Evolutionary conservation across 2,797 vertebrate genomes (phyloP), one percentile per base, ranked within the genome.

Genomic region (Nannoperca australis): DNA sequence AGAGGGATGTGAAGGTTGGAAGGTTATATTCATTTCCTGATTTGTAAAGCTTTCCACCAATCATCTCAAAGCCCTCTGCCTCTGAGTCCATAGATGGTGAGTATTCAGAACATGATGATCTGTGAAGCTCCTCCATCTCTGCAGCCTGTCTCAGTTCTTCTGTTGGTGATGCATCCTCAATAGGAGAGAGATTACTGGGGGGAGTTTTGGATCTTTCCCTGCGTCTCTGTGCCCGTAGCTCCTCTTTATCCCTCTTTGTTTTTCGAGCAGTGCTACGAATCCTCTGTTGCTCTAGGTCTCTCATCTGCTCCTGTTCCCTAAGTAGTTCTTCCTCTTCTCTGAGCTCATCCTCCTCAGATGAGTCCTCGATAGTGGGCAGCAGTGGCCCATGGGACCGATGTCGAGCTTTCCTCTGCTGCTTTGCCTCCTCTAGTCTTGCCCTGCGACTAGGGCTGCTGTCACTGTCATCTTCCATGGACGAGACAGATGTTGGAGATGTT

Each of bases 61-160:
- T 95, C 0, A 96, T 95, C 0, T 99, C 99, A 71, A 96, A 97
- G 58, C 97, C 97, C 86, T 99, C 99, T 0, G 97, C 98, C 85
- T 99, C 99, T 0, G 99, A 99, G 89, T 99, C 99, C 36, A 99
- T 95, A 10, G 98, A 98, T 30, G 99, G 99, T 0, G 98, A 99
- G 88, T 99, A 99, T 86, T 99, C 99, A 0, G 99, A 99, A 91
- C 99, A 99, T 53, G 98, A 99, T 13, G 99, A 99, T 85, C 98
- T 95, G 75, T 99, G 99, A 40, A 99, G 96, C 88, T 99, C 99
- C 86, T 99, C 99, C 99, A 99, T 99, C 93, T 99, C 99, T 0
- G 98, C 99, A 0, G 99, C 98, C 87, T 99, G 99, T 80, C 99
- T 95, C 84, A 99, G 94, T 74, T 99, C 99, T 83, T 99, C 99